phyloP scores from a whole-genome alignment of 1,140 invertebrate species.

The Macrotrachela quadricornifera region DNA sequence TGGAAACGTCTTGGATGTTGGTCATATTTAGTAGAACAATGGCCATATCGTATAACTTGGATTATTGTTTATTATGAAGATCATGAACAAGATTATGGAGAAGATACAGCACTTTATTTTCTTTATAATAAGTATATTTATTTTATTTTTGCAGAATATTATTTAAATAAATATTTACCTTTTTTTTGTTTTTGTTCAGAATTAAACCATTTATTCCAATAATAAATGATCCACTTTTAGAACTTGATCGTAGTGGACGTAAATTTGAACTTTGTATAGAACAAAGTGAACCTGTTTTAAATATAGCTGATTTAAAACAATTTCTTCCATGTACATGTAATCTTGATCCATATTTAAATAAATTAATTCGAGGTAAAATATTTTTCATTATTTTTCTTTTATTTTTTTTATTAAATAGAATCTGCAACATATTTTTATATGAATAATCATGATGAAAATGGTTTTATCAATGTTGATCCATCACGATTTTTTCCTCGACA shows the following conservation, averaged over 20 bases:
- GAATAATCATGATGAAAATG: neutral
- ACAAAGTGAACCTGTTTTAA: conserved; percentile 49
- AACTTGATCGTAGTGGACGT: conserved; percentile 72
- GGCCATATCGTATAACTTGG: conserved; percentile 90
- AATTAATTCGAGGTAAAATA: conserved; percentile 62
- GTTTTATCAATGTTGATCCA: neutral
- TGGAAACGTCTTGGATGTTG: conserved; percentile 89
- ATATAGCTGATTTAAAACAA: conserved; percentile 59
- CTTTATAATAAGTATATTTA: conserved; percentile 18
- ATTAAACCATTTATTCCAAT: conserved; percentile 48
- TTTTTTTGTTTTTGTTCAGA: neutral
- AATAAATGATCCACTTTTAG: conserved; percentile 61
- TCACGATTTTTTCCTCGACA: neutral
- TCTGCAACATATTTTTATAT: neutral
- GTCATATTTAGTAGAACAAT: conserved; percentile 95
- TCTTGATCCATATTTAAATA: conserved; percentile 78
- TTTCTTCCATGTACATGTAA: conserved; percentile 90
- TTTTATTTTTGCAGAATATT: too few relatives aligned
- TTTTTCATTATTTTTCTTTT: neutral
- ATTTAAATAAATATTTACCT: too few relatives aligned
- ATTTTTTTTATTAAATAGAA: neutral
- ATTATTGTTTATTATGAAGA: conserved; percentile 79
- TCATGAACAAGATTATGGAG: conserved; percentile 62
- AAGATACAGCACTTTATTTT: conserved; percentile 52
- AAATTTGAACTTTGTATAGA: conserved; percentile 78